Evolutionary conservation across 2,797 vertebrate genomes (phyloP), one percentile per base, ranked within the genome.

Genomic region (Trichosurus vulpecula): DNA sequence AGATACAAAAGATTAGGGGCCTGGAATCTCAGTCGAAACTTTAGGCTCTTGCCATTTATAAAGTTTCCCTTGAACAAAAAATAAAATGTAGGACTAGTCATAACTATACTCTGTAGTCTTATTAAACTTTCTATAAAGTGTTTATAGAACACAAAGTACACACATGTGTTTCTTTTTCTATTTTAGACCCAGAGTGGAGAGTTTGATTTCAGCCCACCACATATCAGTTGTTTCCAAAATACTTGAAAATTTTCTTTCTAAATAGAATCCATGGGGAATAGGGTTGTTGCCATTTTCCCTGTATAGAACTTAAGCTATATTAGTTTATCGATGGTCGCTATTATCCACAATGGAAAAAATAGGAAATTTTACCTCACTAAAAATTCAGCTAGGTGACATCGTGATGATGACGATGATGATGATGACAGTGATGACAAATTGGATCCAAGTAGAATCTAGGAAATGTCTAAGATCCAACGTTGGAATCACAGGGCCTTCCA

Each of bases 61-160:
- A 54, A 91, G 66, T 61, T 94, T 96, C 91, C 61, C 92, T 35
- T 92, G 81, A 35, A 94, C 92, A 58, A 92, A 95, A 97, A 95
- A n/a, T 52, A 91, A 96, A 96, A 95, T 92, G 25, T 93, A 94
- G 96, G 91, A 95, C 3, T 53, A 95, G 61, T 57, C 51, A 31
- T 66, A 96, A 97, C 92, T 91, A 97, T 93, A 94, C 95, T 96
- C 95, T 95, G 94, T 81, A 98, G 95, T 91, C 90, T 95, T 97
- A 97, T 98, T 97, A 98, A 97, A 97, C 55, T 52, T 94, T 92
- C 96, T 95, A 97, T 98, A 97, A 98, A 97, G 89, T 90, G 95
- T 97, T 96, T 97, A 97, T 94, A 92, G 97, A 97, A 98, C 97
- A 66, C 96, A 98, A 98, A 97, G 52, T 95, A 98, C 98, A 97